Base-by-base conservation (phyloP, 2,113 vertebrate species). In the Hemibagrus wyckioides region DNA sequence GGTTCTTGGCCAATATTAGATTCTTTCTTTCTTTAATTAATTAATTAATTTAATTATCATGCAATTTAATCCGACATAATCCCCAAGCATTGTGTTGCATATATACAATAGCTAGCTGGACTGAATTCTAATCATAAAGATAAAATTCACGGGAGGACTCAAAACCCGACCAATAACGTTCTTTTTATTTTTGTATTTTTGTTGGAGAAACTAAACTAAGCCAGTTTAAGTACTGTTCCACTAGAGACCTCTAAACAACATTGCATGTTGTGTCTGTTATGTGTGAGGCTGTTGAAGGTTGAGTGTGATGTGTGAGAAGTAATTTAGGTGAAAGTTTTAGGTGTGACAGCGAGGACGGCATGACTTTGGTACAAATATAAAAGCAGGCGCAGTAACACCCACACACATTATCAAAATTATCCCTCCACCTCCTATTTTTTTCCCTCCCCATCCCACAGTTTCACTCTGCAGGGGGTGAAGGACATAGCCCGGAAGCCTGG, bases 381-480 rank as follows among this genome's bases (percentile, higher is more conserved):
- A 80, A 80, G 79, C 54, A 80, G 5, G 21, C 15, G 0, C 50
- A 56, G 77, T 33, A 80, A 57, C 52, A 80, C 52, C 54, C 52
- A 57, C 79, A 80, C 54, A 80, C 33, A 80, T 80, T 80, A 57
- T 57, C 79, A 57, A 80, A 80, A 80, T 80, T 80, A 80, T 80
- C 79, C 79, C 54, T 39, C 54, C 21, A 57, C 52, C 33, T 39
- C 21, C 33, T 25, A 15, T 56, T 80, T 80, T 56, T 80, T 80
- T 30, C 14, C 33, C 21, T 39, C 54, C 17, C 54, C 79, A 59
- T 36, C 79, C 41, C 79, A 80, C 54, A 25, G 52, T 80, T 59
- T 80, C 30, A 39, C 52, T 57, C 79, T 6, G 21, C 79, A 80
- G 79, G 79, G 79, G 79, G 54, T 80, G 52, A 80, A 80, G 79